Base-by-base conservation (phyloP, 2,797 vertebrate species). In the Nothura maculosa region DNA sequence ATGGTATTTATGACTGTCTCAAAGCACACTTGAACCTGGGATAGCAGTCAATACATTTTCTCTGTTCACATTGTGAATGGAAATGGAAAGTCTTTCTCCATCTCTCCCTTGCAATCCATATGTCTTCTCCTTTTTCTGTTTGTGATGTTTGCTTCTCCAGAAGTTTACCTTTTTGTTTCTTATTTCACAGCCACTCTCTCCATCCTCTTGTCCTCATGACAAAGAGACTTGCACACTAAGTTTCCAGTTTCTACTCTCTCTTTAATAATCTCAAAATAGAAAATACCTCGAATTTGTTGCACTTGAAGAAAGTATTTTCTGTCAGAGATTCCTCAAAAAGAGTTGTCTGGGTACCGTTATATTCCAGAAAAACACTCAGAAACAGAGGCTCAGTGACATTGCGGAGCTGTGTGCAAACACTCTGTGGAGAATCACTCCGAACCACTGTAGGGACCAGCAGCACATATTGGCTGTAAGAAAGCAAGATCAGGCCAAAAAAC, bases 341-440 rank as follows among this genome's bases (percentile, higher is more conserved):
- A 18, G 92, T 96, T 45, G 48, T 77, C 11, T 9, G 96, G 43
- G 38, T 36, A 2, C 62, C 88, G 30, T 83, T 67, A 4, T 97
- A 90, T 36, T 97, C 92, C 66, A 98, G 92, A 68, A 82, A 0
- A 3, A 95, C 13, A 2, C 77, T 97, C 62, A 98, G 2, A 12
- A 84, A 36, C 17, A 98, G 34, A 9, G 96, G 90, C 57, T 98
- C 91, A 1, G 83, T 94, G 74, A 97, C 87, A 54, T 81, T 90
- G 66, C 94, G 83, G 27, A 98, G 30, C 55, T 98, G 97, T 66
- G 97, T 70, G n/a, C 98, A 98, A 4, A 93, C 95, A 0, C 89
- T 94, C 81, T 96, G 96, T 2, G 84, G 84, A 20, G 96, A 93
- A 8, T 90, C 50, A 1, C 95, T 97, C 36, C 85, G 81, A 22